Conservation (phyloP, 2,888 invertebrate genomes). For the Nebria brevicollis region DNA sequence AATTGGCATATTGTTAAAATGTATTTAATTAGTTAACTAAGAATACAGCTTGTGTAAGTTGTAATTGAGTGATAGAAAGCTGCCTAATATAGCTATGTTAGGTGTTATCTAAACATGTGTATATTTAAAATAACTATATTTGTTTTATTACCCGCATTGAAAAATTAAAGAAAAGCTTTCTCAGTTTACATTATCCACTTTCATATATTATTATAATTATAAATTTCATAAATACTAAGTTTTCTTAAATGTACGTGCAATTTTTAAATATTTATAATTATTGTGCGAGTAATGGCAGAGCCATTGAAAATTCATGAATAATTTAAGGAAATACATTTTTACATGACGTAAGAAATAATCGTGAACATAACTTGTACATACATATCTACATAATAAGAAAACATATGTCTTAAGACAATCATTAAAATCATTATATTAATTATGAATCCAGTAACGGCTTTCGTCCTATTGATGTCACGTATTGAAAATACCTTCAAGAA, state of each 20-base stretch:
- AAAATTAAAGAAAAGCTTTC: not conserved
- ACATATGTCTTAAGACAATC: not conserved
- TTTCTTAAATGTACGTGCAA: not conserved
- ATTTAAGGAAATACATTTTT: not conserved
- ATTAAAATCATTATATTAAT: constrained; percentile 11
- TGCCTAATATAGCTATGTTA: not conserved
- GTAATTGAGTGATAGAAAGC: not conserved
- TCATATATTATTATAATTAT: not conserved
- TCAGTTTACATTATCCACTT: not conserved
- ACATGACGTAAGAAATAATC: not conserved
- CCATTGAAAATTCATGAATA: not conserved
- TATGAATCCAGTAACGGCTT: constrained; percentile 13
- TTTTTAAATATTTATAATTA: not conserved
- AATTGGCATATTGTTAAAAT: not conserved
- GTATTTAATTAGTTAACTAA: not conserved
- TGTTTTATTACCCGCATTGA: not conserved
- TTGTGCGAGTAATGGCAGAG: not conserved
- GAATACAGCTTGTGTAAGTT: not conserved
- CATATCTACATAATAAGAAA: not conserved
- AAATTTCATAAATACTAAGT: too few relatives aligned
- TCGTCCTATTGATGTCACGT: constrained; percentile 18
- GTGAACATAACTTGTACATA: not conserved
- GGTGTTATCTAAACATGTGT: not conserved
- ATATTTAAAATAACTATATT: not conserved
- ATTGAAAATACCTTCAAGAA: constrained; percentile 21